These are phyloP conservation scores for Cyanoliseus patagonus DNA, from an alignment of 2,113 vertebrate species.

Conservation along the genomic window DNA sequence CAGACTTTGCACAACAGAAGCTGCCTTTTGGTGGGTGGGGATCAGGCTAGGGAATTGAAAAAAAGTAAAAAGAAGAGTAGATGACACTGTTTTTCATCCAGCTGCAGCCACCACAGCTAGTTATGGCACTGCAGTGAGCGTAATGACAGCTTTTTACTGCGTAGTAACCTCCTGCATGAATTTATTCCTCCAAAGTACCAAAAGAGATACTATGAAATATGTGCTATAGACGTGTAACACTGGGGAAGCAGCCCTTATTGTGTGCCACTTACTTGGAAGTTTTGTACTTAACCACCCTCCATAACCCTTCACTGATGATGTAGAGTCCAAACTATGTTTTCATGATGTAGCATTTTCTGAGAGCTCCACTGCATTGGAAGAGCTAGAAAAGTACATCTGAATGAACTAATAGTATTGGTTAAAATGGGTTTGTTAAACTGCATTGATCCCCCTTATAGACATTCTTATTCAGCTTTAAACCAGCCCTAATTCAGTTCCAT, in stretches of 20 bases:
- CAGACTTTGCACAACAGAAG: neutral
- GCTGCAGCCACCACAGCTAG: neutral
- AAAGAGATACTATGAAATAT: neutral
- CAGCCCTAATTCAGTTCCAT: neutral
- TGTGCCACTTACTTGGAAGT: neutral
- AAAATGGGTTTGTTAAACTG: conserved; percentile 9
- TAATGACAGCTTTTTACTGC: neutral
- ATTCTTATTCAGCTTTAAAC: neutral
- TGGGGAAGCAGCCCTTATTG: neutral
- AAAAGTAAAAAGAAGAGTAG: neutral
- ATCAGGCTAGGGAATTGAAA: neutral
- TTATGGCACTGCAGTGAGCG: neutral
- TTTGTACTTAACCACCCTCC: neutral
- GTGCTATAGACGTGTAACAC: accelerated
- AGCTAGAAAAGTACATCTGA: neutral
- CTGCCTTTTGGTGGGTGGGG: neutral
- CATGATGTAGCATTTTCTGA: neutral
- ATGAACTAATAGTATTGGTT: neutral
- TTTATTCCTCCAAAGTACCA: neutral
- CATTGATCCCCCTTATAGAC: neutral
- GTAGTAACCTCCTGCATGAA: neutral
- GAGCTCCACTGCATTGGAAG: neutral
- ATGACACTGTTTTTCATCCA: neutral
- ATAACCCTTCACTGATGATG: neutral
- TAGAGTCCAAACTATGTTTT: neutral